phyloP scores from a whole-genome alignment of 2,113 vertebrate species.

The Hippocampus mohnikei region DNA sequence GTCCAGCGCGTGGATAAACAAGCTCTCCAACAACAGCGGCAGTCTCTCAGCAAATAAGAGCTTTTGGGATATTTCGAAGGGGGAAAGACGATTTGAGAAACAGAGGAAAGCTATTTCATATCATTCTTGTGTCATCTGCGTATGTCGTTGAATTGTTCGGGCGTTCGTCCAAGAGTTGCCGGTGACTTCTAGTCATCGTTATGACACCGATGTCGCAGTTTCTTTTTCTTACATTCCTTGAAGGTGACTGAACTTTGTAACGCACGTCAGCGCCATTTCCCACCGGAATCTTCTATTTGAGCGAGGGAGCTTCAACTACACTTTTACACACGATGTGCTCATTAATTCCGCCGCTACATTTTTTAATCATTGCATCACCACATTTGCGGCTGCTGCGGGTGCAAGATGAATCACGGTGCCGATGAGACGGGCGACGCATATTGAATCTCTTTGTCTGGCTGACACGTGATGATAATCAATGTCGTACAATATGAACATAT shows the following conservation, averaged over 20 bases:
- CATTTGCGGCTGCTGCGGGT: constrained; percentile 10
- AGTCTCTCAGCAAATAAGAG: constrained; percentile 30
- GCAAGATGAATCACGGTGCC: neutral
- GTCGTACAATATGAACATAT: neutral
- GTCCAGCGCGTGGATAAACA: constrained; percentile 38
- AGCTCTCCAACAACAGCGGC: constrained; percentile 14
- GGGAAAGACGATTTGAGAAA: too few species aligned
- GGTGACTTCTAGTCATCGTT: neutral
- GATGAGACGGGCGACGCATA: neutral
- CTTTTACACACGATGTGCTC: constrained; percentile 31
- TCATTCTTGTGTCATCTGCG: neutral
- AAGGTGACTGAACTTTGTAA: constrained; percentile 29
- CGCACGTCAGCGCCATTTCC: constrained; percentile 9
- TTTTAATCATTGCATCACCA: neutral
- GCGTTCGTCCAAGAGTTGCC: neutral
- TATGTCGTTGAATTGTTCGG: neutral
- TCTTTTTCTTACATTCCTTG: constrained; percentile 15
- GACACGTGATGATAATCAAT: neutral
- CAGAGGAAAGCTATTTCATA: neutral
- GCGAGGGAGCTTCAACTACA: constrained; percentile 25
- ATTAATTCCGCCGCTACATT: constrained; percentile 24
- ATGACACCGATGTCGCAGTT: neutral
- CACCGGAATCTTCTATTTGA: constrained; percentile 30
- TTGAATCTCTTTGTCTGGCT: neutral
- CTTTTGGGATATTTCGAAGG: constrained; percentile 16